Evolutionary conservation across 2,797 vertebrate genomes (phyloP).

Genomic region (Danio kyathit): DNA sequence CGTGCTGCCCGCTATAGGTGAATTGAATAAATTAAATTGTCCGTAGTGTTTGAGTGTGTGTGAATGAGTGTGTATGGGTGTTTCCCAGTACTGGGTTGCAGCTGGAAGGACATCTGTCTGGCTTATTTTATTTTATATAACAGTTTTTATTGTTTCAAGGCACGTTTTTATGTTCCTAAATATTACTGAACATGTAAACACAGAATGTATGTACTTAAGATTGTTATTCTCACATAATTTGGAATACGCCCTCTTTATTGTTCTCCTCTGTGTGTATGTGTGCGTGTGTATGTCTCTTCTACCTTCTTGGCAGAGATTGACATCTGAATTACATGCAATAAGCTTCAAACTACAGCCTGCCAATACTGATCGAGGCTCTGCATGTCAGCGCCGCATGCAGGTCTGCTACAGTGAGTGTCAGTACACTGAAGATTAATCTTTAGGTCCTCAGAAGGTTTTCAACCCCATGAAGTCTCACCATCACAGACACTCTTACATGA

Average conservation of each 20-base stretch:
- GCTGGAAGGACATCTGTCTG: too few relatives aligned
- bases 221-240: neutral
- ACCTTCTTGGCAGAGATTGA: constrained; percentile 56
- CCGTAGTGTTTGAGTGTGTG: too few relatives aligned
- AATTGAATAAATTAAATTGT: too few relatives aligned
- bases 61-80: too few relatives aligned
- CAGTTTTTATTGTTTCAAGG: too few relatives aligned
- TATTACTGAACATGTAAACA: neutral
- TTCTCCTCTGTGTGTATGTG: neutral
- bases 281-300: neutral
- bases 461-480: neutral
- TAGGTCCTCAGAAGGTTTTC: constrained; percentile 7
- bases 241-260: neutral
- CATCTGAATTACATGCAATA: constrained; percentile 64
- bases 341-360: constrained; percentile 61
- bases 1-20: too few relatives aligned
- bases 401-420: constrained; percentile 25
- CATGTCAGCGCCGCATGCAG: constrained; percentile 38
- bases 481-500: neutral
- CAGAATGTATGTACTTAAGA: neutral
- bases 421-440: constrained; percentile 23
- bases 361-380: constrained; percentile 55
- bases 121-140: too few relatives aligned
- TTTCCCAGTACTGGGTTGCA: too few relatives aligned
- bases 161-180: neutral